Evolutionary conservation across 1,140 invertebrate genomes (phyloP).

Genomic region (Rhizoglyphus robini): DNA sequence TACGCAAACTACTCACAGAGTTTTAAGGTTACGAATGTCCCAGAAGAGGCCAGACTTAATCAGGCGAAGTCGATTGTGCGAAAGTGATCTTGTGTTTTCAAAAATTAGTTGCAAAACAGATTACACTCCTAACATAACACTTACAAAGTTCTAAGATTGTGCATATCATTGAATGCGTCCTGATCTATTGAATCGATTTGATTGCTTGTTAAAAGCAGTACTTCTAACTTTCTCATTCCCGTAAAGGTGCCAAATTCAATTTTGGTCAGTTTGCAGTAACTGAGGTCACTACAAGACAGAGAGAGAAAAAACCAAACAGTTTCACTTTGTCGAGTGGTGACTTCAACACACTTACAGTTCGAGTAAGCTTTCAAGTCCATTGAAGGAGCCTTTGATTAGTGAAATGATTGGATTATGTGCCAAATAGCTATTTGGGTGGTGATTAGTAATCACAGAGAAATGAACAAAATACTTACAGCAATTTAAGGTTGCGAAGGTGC

Average conservation of each 20-base stretch:
- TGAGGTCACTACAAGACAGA: slow-evolving; percentile 24
- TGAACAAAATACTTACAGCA: too few species aligned
- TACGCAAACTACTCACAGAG: neutral
- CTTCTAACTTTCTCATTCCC: slow-evolving; percentile 16
- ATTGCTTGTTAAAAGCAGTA: slow-evolving; percentile 21
- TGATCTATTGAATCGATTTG: slow-evolving; percentile 18
- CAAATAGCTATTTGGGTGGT: too few species aligned
- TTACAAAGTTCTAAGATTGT: slow-evolving; percentile 28
- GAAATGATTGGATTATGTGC: slow-evolving; percentile 45
- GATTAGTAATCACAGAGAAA: too few species aligned
- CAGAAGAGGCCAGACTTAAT: neutral
- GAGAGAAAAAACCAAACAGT: neutral
- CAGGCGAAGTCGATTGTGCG: neutral
- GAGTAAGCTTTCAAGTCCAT: slow-evolving; percentile 20
- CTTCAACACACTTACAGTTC: slow-evolving; percentile 29
- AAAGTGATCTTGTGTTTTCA: neutral
- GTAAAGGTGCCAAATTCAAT: slow-evolving; percentile 13
- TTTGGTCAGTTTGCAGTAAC: slow-evolving; percentile 21
- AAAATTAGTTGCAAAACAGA: neutral
- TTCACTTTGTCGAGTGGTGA: too few species aligned
- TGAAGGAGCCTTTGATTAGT: slow-evolving; percentile 40
- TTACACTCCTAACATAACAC: slow-evolving; percentile 20
- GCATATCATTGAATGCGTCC: slow-evolving; percentile 25
- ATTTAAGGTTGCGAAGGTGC: neutral
- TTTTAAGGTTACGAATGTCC: neutral